These are phyloP conservation scores for Motacilla alba DNA, from an alignment of 2,113 vertebrate genomes.

Conservation along the genomic window DNA sequence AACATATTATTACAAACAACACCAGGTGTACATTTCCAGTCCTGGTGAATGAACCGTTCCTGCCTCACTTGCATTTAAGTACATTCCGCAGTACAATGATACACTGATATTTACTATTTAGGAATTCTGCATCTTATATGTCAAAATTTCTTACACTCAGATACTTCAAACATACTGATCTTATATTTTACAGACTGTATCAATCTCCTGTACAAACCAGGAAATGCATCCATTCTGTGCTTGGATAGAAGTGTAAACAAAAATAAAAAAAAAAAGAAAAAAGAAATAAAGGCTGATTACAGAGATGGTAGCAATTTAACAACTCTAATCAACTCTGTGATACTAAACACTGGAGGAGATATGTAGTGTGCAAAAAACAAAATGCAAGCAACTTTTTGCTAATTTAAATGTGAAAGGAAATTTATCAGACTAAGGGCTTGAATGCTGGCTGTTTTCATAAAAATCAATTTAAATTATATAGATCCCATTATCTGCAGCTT, in stretches of 20 bases:
- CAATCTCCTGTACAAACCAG: background rate
- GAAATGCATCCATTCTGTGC: background rate
- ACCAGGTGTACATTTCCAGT: background rate
- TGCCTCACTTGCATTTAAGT: background rate
- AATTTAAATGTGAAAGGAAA: background rate
- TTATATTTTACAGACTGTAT: background rate
- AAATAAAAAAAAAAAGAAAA: background rate
- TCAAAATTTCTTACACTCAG: background rate
- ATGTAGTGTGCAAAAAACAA: background rate
- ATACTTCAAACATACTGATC: background rate
- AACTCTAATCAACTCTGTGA: background rate
- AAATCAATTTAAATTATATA: background rate
- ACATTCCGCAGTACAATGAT: accelerated
- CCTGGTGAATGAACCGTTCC: background rate
- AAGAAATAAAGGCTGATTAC: background rate
- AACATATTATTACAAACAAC: background rate
- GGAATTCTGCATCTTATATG: background rate
- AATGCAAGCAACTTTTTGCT: background rate
- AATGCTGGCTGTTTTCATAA: background rate
- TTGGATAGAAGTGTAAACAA: background rate
- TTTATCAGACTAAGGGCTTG: background rate
- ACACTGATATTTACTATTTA: background rate
- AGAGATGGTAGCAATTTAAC: background rate
- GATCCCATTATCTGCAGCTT: background rate
- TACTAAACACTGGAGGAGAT: background rate